Evolutionary conservation across 2,888 invertebrate species (phyloP), one percentile per base, ranked within the genome.

Genomic region (Orthosia gothica): DNA sequence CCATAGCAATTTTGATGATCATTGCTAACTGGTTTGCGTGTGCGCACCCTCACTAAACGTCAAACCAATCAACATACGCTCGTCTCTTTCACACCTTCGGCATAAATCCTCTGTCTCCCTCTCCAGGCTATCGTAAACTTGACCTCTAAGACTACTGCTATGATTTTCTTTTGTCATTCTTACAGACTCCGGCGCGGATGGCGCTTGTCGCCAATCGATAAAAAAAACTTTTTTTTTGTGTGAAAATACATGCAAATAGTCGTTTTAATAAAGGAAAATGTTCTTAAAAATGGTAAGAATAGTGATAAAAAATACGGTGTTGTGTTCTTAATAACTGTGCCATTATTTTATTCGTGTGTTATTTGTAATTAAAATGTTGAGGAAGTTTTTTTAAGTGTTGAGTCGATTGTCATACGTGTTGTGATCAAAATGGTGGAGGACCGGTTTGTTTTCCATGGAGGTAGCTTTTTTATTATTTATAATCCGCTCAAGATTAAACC

Each of bases 71-170:
- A 87, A 83, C 62, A 76, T 89, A 87, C 47, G 68, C 57, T 68
- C 50, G 67, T 94, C 93, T 89, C 89, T 79, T 76, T 91, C 81
- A 45, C 68, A 75, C 86, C 1, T 64, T 73, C 50, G 15, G 12
- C 40, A 52, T 69, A 76, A 71, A 54, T 74, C 50, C 68, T 84
- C 84, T 81, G 64, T 91, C 91, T 90, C 88, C 23, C 67, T 90
- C 89, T 74, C 81, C 71, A 86, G 87, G 87, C 89, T 90, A 93
- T 94, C 92, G 91, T 93, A 94, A 94, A 94, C 95, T 94, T 95
- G 95, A 95, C 94, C 95, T 95, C 92, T 88, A 72, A 80, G 84
- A 86, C 88, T 88, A 85, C 79, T 87, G 89, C 88, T 90, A 88
- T 88, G 84, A 88, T 89, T 89, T 88, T 89, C 87, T 91, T 92